Percentiles rank a stretch among this genome's conserved stretches.
Conservation (phyloP, 1,140 invertebrate genomes). For the Sycobia sp. region DNA sequence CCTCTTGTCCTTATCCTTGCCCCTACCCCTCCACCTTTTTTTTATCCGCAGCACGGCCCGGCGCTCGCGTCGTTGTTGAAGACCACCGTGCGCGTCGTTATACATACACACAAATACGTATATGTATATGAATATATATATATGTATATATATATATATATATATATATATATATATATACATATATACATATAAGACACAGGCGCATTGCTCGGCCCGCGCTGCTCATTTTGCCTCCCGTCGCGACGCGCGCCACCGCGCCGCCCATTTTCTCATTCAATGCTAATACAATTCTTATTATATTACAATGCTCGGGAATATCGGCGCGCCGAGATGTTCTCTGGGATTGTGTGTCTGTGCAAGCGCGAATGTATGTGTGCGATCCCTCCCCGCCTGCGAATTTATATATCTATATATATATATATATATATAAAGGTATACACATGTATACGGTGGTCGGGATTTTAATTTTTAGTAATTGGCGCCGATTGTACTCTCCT, state of each 20-base stretch:
- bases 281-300: slow-evolving; percentile 63
- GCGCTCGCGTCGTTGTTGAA: too few species aligned
- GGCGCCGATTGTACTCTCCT: slow-evolving; percentile 15
- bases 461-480: slow-evolving; percentile 31
- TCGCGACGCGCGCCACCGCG: too few species aligned
- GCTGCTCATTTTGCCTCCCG: slow-evolving; percentile 50
- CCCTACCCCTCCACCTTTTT: background rate
- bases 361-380: background rate
- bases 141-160: too few species aligned
- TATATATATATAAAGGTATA: too few species aligned
- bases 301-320: slow-evolving; percentile 61
- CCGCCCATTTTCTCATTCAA: slow-evolving; percentile 60
- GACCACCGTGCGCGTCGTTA: slow-evolving; percentile 47
- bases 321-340: slow-evolving; percentile 41
- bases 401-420: too few species aligned
- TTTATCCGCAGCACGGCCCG: background rate
- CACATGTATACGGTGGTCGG: too few species aligned
- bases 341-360: background rate
- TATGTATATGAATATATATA: too few species aligned
- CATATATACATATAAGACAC: too few species aligned
- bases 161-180: too few species aligned
- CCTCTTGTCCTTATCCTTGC: background rate
- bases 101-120: too few species aligned
- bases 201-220: too few species aligned
- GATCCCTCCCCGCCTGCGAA: slow-evolving; percentile 37